Percentiles rank a stretch among this genome's conserved stretches.
phyloP scores from a whole-genome alignment of 2,113 vertebrate species.

The Euleptes europaea region DNA sequence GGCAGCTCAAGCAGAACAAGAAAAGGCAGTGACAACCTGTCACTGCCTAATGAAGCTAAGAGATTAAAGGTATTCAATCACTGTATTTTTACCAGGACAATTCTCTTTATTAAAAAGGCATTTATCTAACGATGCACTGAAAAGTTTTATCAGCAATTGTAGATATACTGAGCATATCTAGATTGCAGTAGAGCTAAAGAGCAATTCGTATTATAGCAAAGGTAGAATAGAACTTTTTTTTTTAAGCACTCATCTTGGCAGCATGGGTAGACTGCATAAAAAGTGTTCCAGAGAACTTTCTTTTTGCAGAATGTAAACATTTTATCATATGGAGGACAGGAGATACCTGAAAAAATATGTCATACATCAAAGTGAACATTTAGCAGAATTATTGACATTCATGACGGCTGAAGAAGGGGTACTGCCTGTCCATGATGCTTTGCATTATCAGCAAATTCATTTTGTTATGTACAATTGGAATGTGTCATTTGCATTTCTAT shows the following conservation, averaged over 20 bases:
- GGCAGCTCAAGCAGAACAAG: constrained; percentile 54
- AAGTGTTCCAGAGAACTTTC: background rate
- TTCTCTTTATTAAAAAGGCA: constrained; percentile 69
- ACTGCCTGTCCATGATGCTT: too few species aligned
- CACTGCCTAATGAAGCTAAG: constrained; percentile 58
- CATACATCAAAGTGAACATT: background rate
- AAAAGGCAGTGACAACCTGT: constrained; percentile 40
- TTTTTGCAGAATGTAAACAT: background rate
- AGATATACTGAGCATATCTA: background rate
- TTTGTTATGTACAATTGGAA: too few species aligned
- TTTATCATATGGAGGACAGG: background rate
- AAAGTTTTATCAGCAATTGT: constrained; percentile 44
- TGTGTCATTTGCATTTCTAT: too few species aligned
- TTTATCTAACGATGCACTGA: constrained; percentile 59
- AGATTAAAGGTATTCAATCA: constrained; percentile 56
- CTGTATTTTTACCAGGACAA: constrained; percentile 49
- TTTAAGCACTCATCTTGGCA: background rate
- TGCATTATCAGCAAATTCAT: too few species aligned
- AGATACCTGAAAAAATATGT: background rate
- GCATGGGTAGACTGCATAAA: background rate
- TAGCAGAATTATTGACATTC: too few species aligned
- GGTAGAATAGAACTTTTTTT: background rate
- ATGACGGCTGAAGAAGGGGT: too few species aligned
- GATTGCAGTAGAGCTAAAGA: background rate
- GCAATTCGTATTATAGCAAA: background rate